These are phyloP conservation scores for Stenurella melanura DNA, from an alignment of 2,888 invertebrate genomes.

Conservation along the genomic window DNA sequence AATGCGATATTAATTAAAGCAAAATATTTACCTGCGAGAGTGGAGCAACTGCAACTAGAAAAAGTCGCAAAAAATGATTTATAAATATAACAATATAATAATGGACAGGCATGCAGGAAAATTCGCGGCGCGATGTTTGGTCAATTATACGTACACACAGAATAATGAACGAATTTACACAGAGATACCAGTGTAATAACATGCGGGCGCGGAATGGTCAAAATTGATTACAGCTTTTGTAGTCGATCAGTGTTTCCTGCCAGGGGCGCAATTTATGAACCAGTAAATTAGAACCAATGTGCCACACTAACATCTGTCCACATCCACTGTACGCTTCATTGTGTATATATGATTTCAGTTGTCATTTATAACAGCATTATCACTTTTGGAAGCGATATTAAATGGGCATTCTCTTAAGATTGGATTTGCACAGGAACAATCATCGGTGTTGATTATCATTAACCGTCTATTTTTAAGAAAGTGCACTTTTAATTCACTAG, in stretches of 20 bases:
- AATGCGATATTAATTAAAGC: background rate
- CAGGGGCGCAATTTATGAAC: conserved; percentile 57
- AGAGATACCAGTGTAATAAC: conserved; percentile 67
- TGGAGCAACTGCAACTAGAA: background rate
- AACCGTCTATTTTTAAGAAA: too few relatives aligned
- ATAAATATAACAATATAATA: conserved; percentile 20
- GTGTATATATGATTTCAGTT: conserved; percentile 47
- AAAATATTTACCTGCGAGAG: background rate
- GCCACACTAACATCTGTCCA: conserved; percentile 54
- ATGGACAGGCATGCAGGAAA: conserved; percentile 17
- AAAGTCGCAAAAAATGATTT: background rate
- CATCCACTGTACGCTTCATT: conserved; percentile 49
- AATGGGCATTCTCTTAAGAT: conserved; percentile 13
- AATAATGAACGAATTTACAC: conserved; percentile 68
- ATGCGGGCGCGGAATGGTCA: conserved; percentile 63
- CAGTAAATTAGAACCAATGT: conserved; percentile 56
- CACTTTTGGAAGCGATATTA: background rate
- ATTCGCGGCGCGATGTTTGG: conserved; percentile 34
- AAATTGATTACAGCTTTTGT: conserved; percentile 68
- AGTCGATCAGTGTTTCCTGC: conserved; percentile 62
- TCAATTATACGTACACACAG: conserved; percentile 55
- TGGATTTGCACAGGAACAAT: too few relatives aligned
- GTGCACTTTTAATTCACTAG: background rate
- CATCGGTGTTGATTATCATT: too few relatives aligned
- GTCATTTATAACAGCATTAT: conserved; percentile 47